Percentiles rank a stretch among this genome's conserved stretches.
Evolutionary conservation across 35 echinoderm and acorn worm genomes (phyloP).

Genomic region (Eucidaris tribuloides): DNA sequence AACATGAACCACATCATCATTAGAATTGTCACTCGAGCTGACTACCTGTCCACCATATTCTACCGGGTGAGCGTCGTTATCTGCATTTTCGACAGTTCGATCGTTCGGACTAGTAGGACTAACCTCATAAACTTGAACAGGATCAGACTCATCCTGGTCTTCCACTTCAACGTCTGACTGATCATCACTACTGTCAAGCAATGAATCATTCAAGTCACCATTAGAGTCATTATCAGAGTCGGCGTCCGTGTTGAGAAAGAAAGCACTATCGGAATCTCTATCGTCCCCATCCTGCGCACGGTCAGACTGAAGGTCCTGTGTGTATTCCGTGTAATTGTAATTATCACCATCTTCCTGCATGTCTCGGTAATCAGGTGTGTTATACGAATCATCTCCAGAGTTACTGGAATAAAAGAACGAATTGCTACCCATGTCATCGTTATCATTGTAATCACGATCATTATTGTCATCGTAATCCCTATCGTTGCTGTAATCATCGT

Average conservation of each 20-base stretch:
- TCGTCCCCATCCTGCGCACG: neutral
- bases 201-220: constrained; percentile 19
- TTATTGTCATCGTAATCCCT: constrained; percentile 8
- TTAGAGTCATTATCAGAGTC: constrained; percentile 5
- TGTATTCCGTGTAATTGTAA: neutral
- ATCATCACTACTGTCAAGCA: constrained; percentile 12
- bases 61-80: neutral
- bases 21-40: no score
- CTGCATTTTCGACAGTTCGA: neutral
- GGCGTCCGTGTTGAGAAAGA: neutral
- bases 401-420: constrained; percentile 3
- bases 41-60: neutral
- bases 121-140: constrained; percentile 22
- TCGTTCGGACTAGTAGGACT: constrained; percentile 2
- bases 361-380: constrained; percentile 1
- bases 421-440: no score
- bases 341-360: neutral
- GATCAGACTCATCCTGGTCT: neutral
- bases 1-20: neutral
- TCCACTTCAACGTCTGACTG: neutral
- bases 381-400: neutral
- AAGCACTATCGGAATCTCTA: constrained; percentile 5
- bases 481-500: neutral
- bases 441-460: neutral
- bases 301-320: neutral